Conservation (phyloP, 2,113 vertebrate genomes). For the Myotis brandtii region DNA sequence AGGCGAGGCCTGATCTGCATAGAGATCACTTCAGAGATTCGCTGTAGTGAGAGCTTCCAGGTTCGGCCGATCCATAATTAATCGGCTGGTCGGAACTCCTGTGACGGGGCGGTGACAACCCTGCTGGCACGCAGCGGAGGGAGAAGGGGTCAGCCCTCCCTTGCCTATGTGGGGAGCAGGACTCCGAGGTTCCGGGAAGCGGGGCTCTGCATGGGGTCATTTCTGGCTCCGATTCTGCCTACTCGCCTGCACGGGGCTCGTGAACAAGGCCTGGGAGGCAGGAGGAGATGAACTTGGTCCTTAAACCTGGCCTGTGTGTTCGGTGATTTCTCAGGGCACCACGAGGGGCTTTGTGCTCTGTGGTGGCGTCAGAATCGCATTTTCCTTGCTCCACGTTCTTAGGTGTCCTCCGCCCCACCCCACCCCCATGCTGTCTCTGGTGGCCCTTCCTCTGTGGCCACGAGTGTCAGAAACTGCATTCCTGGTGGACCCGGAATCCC, state of each 20-base stretch:
- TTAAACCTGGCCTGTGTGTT: constrained; percentile 24
- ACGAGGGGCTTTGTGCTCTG: background rate
- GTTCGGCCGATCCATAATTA: constrained; percentile 75
- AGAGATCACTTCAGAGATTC: constrained; percentile 70
- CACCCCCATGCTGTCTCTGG: background rate
- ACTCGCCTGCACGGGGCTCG: background rate
- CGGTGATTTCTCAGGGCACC: background rate
- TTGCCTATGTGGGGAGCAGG: background rate
- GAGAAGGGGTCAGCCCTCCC: accelerated
- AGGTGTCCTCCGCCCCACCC: background rate
- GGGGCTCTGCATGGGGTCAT: accelerated
- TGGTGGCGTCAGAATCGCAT: background rate
- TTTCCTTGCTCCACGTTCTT: constrained; percentile 52
- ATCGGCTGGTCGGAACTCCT: constrained; percentile 65
- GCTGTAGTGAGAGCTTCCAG: constrained; percentile 69
- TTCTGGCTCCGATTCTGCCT: background rate
- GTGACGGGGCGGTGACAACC: constrained; percentile 52
- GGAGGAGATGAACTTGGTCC: constrained; percentile 51
- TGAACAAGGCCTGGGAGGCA: constrained; percentile 34
- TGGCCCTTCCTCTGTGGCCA: constrained; percentile 51
- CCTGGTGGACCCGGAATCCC: constrained; percentile 55
- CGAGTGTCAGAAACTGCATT: constrained; percentile 54
- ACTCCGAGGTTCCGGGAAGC: background rate
- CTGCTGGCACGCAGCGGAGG: background rate
- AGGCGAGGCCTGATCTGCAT: constrained; percentile 46